These are phyloP conservation scores for Perithous albicinctus DNA, from an alignment of 2,888 invertebrate genomes.

Conservation along the genomic window DNA sequence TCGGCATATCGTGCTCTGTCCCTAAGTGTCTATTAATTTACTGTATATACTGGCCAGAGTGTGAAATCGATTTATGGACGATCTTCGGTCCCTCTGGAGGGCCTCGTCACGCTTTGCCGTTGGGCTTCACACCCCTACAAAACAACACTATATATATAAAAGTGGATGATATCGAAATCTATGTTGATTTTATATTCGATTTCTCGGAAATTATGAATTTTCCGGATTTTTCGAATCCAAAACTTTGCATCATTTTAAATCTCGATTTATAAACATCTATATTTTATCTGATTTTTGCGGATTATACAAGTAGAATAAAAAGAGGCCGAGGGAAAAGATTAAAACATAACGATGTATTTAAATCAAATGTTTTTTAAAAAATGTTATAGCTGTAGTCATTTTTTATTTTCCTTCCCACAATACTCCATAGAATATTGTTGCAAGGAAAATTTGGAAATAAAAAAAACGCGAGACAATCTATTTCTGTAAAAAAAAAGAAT, in stretches of 20 bases:
- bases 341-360: not conserved
- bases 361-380: too few relatives aligned
- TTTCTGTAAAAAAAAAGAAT: too few relatives aligned
- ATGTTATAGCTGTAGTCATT: too few relatives aligned
- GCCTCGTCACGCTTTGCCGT: constrained; percentile 47
- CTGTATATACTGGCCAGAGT: constrained; percentile 74
- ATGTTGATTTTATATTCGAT: not conserved
- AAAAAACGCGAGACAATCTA: too few relatives aligned
- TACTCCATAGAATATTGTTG: too few relatives aligned
- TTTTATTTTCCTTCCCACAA: too few relatives aligned
- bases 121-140: constrained; percentile 51
- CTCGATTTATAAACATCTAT: too few relatives aligned
- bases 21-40: constrained; percentile 81
- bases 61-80: constrained; percentile 78
- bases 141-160: not conserved
- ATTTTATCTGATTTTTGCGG: too few relatives aligned
- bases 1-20: constrained; percentile 65
- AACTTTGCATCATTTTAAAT: not conserved
- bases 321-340: not conserved
- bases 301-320: not conserved
- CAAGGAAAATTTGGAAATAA: too few relatives aligned
- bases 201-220: not conserved
- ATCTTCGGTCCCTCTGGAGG: constrained; percentile 56
- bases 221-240: not conserved
- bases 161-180: constrained; percentile 15